A percentile compares a stretch with the other conserved stretches of the same genome.
phyloP scores from a whole-genome alignment of 2,888 invertebrate species.

The Horisme vitalbata region DNA sequence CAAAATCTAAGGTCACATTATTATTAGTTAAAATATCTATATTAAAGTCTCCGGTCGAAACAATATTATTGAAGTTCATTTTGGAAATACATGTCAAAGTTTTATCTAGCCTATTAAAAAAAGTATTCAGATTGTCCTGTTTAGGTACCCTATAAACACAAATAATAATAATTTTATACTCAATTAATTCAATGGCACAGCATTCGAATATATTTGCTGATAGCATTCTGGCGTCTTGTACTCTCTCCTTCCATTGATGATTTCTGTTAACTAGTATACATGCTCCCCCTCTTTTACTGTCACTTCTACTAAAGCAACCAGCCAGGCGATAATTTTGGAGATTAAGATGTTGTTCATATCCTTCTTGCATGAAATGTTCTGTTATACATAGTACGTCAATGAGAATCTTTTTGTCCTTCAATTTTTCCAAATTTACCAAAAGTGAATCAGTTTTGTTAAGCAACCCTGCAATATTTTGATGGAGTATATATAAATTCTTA shows the following conservation, averaged over 20 bases:
- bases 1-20: not conserved
- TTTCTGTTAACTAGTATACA: constrained; percentile 3
- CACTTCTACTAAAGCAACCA: constrained; percentile 5
- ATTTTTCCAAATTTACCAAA: not conserved
- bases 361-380: not conserved
- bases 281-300: no score
- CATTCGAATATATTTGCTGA: constrained; percentile 8
- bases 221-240: not conserved
- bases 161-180: constrained; percentile 8
- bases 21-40: no score
- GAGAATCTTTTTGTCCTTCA: not conserved
- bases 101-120: not conserved
- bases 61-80: not conserved
- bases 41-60: not conserved
- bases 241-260: not conserved
- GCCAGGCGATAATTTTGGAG: constrained; percentile 3
- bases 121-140: not conserved
- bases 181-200: constrained; percentile 9
- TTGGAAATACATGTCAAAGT: not conserved
- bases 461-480: constrained; percentile 6
- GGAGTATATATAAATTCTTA: constrained; percentile 1
- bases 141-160: constrained; percentile 17
- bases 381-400: constrained; percentile 2
- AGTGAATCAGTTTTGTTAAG: not conserved
- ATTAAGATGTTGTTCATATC: not conserved